Evolutionary conservation across 1,140 invertebrate species (phyloP), one percentile per base, ranked within the genome.

Genomic region (Lethocerus indicus): DNA sequence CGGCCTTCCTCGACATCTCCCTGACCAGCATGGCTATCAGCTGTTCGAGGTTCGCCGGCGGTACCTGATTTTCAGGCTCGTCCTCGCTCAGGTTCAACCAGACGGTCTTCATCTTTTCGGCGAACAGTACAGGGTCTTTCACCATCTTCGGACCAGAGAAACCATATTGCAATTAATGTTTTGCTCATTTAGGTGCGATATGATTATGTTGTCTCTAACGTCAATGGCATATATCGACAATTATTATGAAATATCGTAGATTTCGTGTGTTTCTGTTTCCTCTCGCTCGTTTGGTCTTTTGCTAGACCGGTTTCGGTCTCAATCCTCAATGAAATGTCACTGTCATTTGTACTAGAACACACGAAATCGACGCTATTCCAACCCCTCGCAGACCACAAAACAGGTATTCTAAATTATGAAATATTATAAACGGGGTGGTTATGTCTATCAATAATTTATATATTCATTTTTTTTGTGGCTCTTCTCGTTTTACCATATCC

Each of bases 11-110:
- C 1, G 81, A 79, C 0, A 78, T 75, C 64, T 87, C 83, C 5
- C 83, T 65, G 0, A 78, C 75, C 23, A 86, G 59, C 32, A 87
- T 61, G 7, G 83, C 79, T 29, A 85, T 65, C 27, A 86, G 61
- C 59, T 86, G 77, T 58, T 87, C 83, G 6, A 86, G 58, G 1
- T 78, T 84, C 41, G 72, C 67, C 0, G 83, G 83, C 41, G 81
- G 71, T 1, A 79, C 77, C 63, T 87, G 83, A 64, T 87, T 87
- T 62, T 84, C 83, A 0, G 83, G 83, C 58, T 87, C 83, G 18
- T 82, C 74, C 50, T 76, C 64, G 56, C 81, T 84, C 26, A 87
- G 63, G 9, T 72, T 69, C 1, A 60, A 59, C 77, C 81, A 86
- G 6, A 85, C 59, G 53, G 78, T 76, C 52, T 75, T 76, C 2